Evolutionary conservation across 2,888 invertebrate genomes (phyloP).

Genomic region (Tetranychus truncatus): DNA sequence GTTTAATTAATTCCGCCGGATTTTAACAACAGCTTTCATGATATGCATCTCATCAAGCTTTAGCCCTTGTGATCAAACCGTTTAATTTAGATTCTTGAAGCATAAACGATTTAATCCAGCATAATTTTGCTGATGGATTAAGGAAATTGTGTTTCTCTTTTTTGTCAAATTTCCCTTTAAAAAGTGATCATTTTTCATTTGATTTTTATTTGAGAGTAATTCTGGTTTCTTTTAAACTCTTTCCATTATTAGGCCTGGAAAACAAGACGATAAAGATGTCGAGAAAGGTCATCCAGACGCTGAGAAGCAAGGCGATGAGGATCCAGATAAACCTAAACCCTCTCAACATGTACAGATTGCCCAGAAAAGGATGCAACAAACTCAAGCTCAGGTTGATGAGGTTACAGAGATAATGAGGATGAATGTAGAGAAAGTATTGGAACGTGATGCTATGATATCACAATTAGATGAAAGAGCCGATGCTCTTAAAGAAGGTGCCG

Average conservation of each 20-base stretch:
- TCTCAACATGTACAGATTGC: slow-evolving; percentile 10
- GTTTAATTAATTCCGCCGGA: too few relatives aligned
- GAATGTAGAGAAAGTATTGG: slow-evolving; percentile 23
- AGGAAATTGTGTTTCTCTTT: too few relatives aligned
- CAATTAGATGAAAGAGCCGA: slow-evolving; percentile 22
- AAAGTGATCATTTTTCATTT: background rate
- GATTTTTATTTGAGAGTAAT: slow-evolving; percentile 21
- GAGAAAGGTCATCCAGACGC: slow-evolving; percentile 3
- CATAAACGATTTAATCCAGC: too few relatives aligned
- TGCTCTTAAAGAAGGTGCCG: slow-evolving; percentile 17
- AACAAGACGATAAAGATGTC: slow-evolving; percentile 13
- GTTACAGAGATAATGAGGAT: slow-evolving; percentile 23
- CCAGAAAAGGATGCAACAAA: slow-evolving; percentile 29
- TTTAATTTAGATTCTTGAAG: too few relatives aligned
- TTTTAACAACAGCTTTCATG: too few relatives aligned
- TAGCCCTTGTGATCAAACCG: too few relatives aligned
- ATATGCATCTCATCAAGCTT: too few relatives aligned
- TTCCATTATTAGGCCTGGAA: background rate
- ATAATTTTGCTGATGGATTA: too few relatives aligned
- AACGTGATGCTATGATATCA: slow-evolving; percentile 23
- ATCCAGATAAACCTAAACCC: slow-evolving; percentile 9
- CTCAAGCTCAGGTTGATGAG: slow-evolving; percentile 30
- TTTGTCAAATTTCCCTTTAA: background rate
- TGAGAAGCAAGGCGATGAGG: background rate
- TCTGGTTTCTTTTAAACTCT: background rate